phyloP scores from a whole-genome alignment of 2,888 invertebrate species.

The Thera obeliscata region DNA sequence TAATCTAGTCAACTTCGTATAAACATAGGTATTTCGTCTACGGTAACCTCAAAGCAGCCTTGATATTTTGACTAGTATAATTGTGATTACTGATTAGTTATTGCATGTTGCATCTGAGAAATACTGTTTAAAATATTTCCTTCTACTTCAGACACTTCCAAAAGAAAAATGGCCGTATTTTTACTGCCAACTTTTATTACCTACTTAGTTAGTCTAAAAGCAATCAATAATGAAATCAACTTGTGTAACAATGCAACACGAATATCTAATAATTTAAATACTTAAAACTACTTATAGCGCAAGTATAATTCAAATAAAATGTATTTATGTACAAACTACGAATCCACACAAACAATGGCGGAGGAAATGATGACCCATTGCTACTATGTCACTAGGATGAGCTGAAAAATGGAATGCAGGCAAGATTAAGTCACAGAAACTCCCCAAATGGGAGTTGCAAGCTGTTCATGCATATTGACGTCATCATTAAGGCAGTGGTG shows the following conservation, averaged over 20 bases:
- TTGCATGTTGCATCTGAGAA: no score
- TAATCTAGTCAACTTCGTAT: not conserved
- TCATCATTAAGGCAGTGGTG: not conserved
- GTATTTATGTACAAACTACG: conserved; percentile 15
- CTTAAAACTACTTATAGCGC: not conserved
- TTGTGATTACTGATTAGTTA: no score
- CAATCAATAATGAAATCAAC: no score
- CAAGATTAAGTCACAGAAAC: conserved; percentile 13
- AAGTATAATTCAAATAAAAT: conserved; percentile 2
- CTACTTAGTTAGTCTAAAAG: no score
- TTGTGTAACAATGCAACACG: no score
- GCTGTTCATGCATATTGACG: conserved; percentile 5
- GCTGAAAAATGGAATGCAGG: conserved; percentile 25
- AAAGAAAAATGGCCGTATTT: no score
- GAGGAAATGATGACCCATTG: conserved; percentile 26
- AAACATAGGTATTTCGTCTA: not conserved
- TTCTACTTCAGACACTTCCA: no score
- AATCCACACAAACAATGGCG: conserved; percentile 18
- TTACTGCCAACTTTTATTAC: no score
- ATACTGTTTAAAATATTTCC: no score
- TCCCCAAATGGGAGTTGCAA: not conserved
- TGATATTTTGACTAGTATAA: no score
- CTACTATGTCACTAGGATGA: conserved; percentile 11
- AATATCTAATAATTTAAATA: no score
- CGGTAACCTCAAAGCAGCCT: not conserved